A percentile compares a stretch with the other conserved stretches of the same genome.
These are phyloP conservation scores for Drosophila yakuba DNA, from an alignment of 1,140 invertebrate genomes.

Conservation along the genomic window DNA sequence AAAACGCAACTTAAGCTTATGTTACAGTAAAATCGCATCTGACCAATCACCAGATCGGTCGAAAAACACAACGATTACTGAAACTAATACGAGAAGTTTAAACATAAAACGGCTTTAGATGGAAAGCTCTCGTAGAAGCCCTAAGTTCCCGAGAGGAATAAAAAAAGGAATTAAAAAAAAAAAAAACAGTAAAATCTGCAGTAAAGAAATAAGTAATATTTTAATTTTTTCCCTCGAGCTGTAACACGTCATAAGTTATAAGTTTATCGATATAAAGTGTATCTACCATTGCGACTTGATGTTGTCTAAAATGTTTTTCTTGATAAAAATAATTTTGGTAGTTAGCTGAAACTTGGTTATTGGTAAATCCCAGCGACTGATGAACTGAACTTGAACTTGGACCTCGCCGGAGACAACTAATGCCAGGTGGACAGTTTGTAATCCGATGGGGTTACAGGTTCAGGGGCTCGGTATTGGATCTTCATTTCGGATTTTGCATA, in stretches of 20 bases:
- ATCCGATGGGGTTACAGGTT: slow-evolving; percentile 57
- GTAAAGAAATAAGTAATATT: neutral
- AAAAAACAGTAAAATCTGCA: too few species aligned
- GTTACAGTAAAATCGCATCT: too few species aligned
- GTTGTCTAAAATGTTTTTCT: neutral
- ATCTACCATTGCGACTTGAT: neutral
- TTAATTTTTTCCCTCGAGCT: too few species aligned
- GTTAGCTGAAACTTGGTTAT: slow-evolving; percentile 45
- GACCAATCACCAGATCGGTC: too few species aligned
- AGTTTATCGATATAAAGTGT: neutral
- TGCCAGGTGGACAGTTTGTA: slow-evolving; percentile 34
- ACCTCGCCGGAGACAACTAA: slow-evolving; percentile 52
- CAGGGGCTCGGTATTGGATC: slow-evolving; percentile 46
- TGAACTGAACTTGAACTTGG: slow-evolving; percentile 69
- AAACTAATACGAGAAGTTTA: too few species aligned
- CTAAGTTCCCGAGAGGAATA: too few species aligned
- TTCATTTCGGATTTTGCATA: slow-evolving; percentile 22
- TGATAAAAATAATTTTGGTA: slow-evolving; percentile 25
- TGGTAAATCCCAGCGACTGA: slow-evolving; percentile 61
- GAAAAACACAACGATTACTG: too few species aligned
- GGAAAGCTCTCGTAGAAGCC: too few species aligned
- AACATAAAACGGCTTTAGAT: too few species aligned
- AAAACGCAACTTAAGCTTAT: too few species aligned
- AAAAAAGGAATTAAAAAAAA: too few species aligned
- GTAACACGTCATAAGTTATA: too few species aligned